phyloP scores from a whole-genome alignment of 2,797 vertebrate genomes.

The Brachymystax lenok region DNA sequence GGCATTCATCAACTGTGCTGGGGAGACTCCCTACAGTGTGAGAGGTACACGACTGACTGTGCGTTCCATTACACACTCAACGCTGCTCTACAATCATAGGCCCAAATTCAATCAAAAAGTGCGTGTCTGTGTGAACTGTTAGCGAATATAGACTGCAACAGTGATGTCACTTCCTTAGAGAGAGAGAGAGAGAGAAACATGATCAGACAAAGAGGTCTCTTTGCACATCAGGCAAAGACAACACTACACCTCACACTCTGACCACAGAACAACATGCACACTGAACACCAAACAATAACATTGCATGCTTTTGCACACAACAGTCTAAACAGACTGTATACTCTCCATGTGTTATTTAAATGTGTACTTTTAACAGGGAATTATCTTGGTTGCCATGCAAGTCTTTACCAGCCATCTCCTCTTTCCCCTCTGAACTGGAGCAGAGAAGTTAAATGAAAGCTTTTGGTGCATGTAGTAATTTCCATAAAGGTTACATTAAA shows the following conservation, averaged over 20 bases:
- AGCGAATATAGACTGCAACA: neutral
- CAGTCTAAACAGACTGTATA: slow-evolving; percentile 51
- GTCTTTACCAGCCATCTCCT: slow-evolving; percentile 54
- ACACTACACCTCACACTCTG: too few relatives aligned
- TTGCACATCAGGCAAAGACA: neutral
- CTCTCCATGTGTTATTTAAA: slow-evolving; percentile 34
- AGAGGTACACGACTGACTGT: slow-evolving; percentile 39
- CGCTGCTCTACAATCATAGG: neutral
- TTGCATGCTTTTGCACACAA: too few relatives aligned
- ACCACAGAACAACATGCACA: neutral
- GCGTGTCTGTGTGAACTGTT: neutral
- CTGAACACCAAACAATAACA: neutral
- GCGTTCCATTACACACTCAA: slow-evolving; percentile 3
- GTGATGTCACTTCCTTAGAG: neutral
- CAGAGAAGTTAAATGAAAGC: slow-evolving; percentile 75
- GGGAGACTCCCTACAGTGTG: slow-evolving; percentile 53
- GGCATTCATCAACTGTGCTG: slow-evolving; percentile 73
- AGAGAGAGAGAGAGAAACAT: too few relatives aligned
- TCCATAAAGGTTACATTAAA: slow-evolving; percentile 84
- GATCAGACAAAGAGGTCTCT: too few relatives aligned
- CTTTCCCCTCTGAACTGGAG: slow-evolving; percentile 61
- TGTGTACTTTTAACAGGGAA: slow-evolving; percentile 51
- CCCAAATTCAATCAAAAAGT: neutral
- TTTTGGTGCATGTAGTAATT: slow-evolving; percentile 82
- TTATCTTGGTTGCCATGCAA: slow-evolving; percentile 55